A percentile compares a stretch with the other conserved stretches of the same genome.
phyloP scores from a whole-genome alignment of 2,113 vertebrate species.

The Apteryx owenii region DNA sequence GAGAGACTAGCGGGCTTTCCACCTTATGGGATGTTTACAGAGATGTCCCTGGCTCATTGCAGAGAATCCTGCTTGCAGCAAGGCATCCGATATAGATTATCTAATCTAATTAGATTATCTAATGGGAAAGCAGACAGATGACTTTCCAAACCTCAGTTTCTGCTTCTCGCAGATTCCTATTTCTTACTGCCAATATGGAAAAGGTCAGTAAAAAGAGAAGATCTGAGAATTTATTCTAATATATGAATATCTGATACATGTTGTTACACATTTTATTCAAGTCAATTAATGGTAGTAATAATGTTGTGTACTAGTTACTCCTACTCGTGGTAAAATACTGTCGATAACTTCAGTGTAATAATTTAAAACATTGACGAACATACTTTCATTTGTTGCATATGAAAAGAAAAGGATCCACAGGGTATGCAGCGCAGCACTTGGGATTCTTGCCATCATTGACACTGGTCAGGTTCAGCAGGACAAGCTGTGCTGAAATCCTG shows the following conservation, averaged over 20 bases:
- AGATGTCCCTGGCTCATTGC: background rate
- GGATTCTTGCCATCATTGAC: background rate
- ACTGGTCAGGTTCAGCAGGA: background rate
- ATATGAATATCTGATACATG: background rate
- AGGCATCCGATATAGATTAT: background rate
- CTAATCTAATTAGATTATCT: no score
- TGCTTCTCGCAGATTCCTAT: background rate
- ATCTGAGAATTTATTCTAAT: background rate
- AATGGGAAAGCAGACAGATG: background rate
- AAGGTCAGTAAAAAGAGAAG: background rate
- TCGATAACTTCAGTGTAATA: background rate
- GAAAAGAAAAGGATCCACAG: slow-evolving; percentile 39
- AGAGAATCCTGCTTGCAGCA: background rate
- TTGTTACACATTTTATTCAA: background rate
- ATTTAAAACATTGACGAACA: background rate
- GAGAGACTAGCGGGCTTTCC: background rate
- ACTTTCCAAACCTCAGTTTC: background rate
- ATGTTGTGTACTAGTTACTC: background rate
- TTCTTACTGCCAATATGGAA: background rate
- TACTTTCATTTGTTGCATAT: slow-evolving; percentile 15
- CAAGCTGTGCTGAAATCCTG: background rate
- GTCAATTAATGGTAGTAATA: background rate
- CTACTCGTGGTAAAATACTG: background rate
- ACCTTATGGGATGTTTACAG: background rate
- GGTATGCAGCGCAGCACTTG: background rate